Percentiles rank a stretch among this genome's conserved stretches.
Conservation (phyloP, 2,888 invertebrate species). For the Ommatoiulus sabulosus region DNA sequence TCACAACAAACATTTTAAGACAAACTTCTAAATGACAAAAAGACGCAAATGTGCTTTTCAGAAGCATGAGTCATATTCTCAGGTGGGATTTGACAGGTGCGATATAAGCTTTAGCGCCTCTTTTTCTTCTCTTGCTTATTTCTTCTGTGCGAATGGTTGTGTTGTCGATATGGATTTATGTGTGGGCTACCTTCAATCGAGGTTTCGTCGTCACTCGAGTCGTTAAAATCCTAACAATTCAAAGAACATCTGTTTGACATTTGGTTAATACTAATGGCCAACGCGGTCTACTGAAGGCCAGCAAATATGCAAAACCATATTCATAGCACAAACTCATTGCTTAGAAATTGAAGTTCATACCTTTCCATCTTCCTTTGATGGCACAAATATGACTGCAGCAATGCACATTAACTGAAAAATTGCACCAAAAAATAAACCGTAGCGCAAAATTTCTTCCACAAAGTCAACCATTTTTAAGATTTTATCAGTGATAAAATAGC, state of each 20-base stretch:
- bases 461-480: slow-evolving; percentile 65
- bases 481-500: no score
- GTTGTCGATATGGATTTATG: slow-evolving; percentile 58
- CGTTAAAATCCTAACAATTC: slow-evolving; percentile 56
- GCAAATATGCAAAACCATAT: neutral
- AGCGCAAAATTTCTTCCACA: slow-evolving; percentile 79
- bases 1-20: neutral
- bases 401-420: slow-evolving; percentile 88
- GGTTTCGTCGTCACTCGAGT: slow-evolving; percentile 60
- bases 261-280: neutral
- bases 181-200: slow-evolving; percentile 59
- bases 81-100: neutral
- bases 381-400: slow-evolving; percentile 82
- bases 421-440: slow-evolving; percentile 86
- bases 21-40: slow-evolving; percentile 14
- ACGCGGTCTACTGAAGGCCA: no score
- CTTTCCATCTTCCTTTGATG: slow-evolving; percentile 73
- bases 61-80: neutral
- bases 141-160: slow-evolving; percentile 58
- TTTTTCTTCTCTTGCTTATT: slow-evolving; percentile 60
- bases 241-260: neutral
- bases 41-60: neutral
- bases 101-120: slow-evolving; percentile 50
- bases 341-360: slow-evolving; percentile 60
- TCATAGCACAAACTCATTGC: neutral